phyloP scores from a whole-genome alignment of 1,140 invertebrate species.

The Phymorhynchus buccinoides region DNA sequence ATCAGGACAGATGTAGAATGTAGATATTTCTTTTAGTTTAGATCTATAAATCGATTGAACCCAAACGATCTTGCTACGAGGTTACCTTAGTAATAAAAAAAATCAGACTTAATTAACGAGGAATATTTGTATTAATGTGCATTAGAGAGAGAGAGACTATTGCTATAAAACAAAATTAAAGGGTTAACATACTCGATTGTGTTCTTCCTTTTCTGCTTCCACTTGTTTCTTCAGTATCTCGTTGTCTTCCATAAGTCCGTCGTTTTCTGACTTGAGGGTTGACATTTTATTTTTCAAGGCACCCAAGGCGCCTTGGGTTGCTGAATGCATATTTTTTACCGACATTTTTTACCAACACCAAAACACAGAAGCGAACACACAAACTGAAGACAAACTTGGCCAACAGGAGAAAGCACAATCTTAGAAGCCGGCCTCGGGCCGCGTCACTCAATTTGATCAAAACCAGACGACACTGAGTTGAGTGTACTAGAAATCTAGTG shows the following conservation, averaged over 20 bases:
- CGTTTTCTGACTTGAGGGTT: conserved; percentile 97
- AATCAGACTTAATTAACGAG: too few species aligned
- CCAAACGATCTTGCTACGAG: too few species aligned
- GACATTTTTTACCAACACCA: conserved; percentile 37
- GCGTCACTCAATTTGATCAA: conserved; percentile 30
- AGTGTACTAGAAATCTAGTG: conserved; percentile 10
- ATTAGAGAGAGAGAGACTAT: too few species aligned
- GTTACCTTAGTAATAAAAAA: too few species aligned
- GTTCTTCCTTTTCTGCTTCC: conserved; percentile 90
- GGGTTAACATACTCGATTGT: not conserved
- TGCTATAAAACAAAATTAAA: too few species aligned
- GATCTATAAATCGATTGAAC: too few species aligned
- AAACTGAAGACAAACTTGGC: conserved; percentile 33
- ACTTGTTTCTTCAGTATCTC: conserved; percentile 50
- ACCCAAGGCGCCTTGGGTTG: conserved; percentile 53
- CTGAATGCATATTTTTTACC: conserved; percentile 33
- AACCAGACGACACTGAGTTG: not conserved
- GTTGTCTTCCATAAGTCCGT: conserved; percentile 89
- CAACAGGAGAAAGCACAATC: not conserved
- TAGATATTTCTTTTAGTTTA: too few species aligned
- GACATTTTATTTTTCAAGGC: conserved; percentile 99
- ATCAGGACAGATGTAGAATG: too few species aligned
- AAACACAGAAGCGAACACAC: conserved; percentile 36
- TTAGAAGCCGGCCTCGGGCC: conserved; percentile 27
- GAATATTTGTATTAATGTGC: too few species aligned